Conservation (phyloP, 2,113 vertebrate species). For the Festucalex cinctus region DNA sequence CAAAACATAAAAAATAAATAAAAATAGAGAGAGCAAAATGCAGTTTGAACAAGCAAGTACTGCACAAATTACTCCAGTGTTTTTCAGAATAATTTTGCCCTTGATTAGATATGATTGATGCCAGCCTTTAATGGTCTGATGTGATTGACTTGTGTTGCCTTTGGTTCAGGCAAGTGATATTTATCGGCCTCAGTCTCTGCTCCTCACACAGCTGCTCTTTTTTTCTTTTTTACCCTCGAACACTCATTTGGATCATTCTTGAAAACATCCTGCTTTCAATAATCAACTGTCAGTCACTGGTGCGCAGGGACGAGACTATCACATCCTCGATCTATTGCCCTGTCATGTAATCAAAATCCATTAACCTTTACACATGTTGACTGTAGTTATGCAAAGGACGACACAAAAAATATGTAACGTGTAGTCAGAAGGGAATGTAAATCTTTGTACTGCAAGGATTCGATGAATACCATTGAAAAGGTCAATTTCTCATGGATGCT, state of each 20-base stretch:
- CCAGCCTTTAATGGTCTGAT: constrained; percentile 66
- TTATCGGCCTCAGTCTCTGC: constrained; percentile 54
- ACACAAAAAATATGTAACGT: constrained; percentile 2
- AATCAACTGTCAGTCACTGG: constrained; percentile 44
- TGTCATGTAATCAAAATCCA: constrained; percentile 45
- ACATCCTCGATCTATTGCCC: constrained; percentile 39
- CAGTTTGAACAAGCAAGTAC: not conserved
- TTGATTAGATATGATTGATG: constrained; percentile 49
- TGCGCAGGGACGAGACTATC: constrained; percentile 41
- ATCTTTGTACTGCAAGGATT: not conserved
- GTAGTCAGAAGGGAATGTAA: not conserved
- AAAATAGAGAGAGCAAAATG: too few species aligned
- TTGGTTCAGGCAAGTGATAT: constrained; percentile 62
- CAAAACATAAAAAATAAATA: not conserved
- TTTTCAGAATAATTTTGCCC: constrained; percentile 2
- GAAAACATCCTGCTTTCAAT: constrained; percentile 27
- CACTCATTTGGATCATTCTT: constrained; percentile 31
- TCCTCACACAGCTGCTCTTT: constrained; percentile 41
- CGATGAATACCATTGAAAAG: too few species aligned
- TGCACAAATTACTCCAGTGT: not conserved
- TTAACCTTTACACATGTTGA: constrained; percentile 54
- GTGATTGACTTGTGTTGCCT: constrained; percentile 42
- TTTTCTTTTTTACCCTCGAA: constrained; percentile 28
- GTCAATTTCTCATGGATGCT: too few species aligned
- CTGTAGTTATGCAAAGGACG: constrained; percentile 10